phyloP scores from a whole-genome alignment of 2,113 vertebrate genomes.

The Poicephalus gulielmi region DNA sequence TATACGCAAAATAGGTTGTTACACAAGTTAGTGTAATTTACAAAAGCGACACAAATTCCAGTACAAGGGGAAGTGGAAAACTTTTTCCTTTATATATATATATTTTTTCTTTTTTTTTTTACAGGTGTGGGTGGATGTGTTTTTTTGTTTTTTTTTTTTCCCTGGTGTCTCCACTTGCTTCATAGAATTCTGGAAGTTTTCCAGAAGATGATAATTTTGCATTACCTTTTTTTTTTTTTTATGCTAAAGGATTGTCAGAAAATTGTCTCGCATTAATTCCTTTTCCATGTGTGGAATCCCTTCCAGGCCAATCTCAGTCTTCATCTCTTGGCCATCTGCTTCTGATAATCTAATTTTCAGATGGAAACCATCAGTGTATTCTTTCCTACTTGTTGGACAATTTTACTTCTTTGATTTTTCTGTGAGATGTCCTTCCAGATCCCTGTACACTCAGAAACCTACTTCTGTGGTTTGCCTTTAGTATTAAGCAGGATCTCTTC shows the following conservation, averaged over 20 bases:
- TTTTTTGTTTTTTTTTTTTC: neutral
- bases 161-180: neutral
- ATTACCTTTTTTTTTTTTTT: neutral
- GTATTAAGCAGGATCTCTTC: neutral
- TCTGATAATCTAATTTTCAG: constrained; percentile 19
- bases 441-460: neutral
- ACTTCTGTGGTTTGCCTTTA: neutral
- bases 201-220: neutral
- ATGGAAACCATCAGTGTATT: neutral
- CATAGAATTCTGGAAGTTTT: neutral
- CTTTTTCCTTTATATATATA: neutral
- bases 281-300: neutral
- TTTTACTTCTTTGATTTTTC: neutral
- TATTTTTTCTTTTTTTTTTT: neutral
- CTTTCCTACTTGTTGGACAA: neutral
- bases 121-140: neutral
- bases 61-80: neutral
- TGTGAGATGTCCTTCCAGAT: neutral
- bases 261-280: neutral
- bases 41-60: neutral
- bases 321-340: neutral
- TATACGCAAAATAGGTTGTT: neutral
- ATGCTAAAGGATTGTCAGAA: neutral
- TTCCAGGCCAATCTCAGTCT: neutral
- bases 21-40: neutral